Evolutionary conservation across 2,888 invertebrate species (phyloP).

Genomic region (Sarcophaga subvicina): DNA sequence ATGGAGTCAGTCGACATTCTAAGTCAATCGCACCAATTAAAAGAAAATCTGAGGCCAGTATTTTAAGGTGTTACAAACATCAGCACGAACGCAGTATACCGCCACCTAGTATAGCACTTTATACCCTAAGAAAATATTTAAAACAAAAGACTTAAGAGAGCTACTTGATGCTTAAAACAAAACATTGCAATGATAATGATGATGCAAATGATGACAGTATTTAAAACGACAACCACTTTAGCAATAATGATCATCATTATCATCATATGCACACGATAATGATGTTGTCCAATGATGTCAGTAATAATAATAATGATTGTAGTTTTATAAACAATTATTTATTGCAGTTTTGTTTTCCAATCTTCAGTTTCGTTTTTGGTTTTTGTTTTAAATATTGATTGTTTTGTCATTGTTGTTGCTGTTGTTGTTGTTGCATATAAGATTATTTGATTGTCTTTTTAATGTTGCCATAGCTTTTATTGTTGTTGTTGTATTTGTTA

Average conservation of each 20-base stretch:
- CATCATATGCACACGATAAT: constrained; percentile 29
- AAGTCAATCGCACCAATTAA: too few species aligned
- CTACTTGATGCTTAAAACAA: constrained; percentile 56
- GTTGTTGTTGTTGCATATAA: constrained; percentile 26
- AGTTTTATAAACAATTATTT: constrained; percentile 66
- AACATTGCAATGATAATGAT: neutral
- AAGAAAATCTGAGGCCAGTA: too few species aligned
- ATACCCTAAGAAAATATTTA: neutral
- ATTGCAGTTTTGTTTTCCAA: constrained; percentile 51
- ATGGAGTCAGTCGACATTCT: too few species aligned
- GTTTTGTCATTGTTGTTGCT: constrained; percentile 9
- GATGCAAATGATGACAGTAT: constrained; percentile 24
- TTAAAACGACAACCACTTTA: constrained; percentile 9
- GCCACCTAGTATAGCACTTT: too few species aligned
- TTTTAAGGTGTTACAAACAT: too few species aligned
- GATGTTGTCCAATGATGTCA: constrained; percentile 32
- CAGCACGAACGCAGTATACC: too few species aligned
- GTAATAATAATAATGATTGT: constrained; percentile 58
- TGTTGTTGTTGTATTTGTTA: constrained; percentile 45
- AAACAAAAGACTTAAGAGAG: constrained; percentile 69
- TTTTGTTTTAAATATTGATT: constrained; percentile 10
- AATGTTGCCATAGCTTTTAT: constrained; percentile 43
- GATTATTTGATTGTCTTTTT: constrained; percentile 48
- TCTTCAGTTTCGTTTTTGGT: neutral
- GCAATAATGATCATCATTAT: neutral